phyloP scores from a whole-genome alignment of 2,888 invertebrate species.

The Alviniconcha strummeri region DNA sequence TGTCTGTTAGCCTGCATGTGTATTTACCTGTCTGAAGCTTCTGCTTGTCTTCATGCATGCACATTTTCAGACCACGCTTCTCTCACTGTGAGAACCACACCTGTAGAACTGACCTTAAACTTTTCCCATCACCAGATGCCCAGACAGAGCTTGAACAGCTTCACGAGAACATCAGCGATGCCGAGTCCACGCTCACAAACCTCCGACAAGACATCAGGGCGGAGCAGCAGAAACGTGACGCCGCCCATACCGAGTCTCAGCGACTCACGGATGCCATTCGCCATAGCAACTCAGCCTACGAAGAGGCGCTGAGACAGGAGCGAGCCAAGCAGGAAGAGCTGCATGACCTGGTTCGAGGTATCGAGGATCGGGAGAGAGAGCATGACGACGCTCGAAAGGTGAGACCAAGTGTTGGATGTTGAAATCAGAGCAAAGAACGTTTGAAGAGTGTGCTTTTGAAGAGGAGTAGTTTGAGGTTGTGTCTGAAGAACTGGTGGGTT shows the following conservation, averaged over 20 bases:
- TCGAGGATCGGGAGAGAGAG: constrained; percentile 60
- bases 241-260: constrained; percentile 60
- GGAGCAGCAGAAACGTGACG: constrained; percentile 54
- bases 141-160: constrained; percentile 56
- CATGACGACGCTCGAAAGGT: constrained; percentile 62
- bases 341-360: constrained; percentile 54
- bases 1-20: not conserved
- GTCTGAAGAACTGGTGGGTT: too few relatives aligned
- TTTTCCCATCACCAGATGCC: constrained; percentile 46
- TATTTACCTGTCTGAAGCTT: not conserved
- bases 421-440: not conserved
- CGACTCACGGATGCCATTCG: constrained; percentile 60
- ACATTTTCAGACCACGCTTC: too few relatives aligned
- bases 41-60: too few relatives aligned
- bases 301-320: constrained; percentile 56
- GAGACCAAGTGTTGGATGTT: not conserved
- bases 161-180: constrained; percentile 56
- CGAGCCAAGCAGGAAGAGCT: constrained; percentile 58
- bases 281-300: constrained; percentile 52
- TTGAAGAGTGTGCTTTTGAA: not conserved
- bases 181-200: constrained; percentile 53
- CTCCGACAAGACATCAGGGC: constrained; percentile 51
- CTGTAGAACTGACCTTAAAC: too few relatives aligned
- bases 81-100: too few relatives aligned
- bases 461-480: too few relatives aligned